Evolutionary conservation across 1,140 invertebrate genomes (phyloP).

Genomic region (Bombus picipes): DNA sequence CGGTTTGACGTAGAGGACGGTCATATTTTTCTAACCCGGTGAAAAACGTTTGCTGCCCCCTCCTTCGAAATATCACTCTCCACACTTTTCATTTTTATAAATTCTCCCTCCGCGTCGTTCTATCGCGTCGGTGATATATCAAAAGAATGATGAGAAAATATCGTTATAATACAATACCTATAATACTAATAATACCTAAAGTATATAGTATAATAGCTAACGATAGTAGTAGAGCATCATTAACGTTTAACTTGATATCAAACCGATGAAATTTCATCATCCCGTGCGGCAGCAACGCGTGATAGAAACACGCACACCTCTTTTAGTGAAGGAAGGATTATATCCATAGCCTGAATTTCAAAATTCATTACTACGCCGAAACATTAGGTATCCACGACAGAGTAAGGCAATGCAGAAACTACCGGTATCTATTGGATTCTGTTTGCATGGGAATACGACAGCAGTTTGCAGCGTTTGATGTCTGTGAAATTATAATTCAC

Average conservation of each 20-base stretch:
- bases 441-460: slow-evolving; percentile 20
- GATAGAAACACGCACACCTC: background rate
- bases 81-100: background rate
- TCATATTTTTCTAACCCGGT: slow-evolving; percentile 3
- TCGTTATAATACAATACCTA: background rate
- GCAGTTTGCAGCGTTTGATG: slow-evolving; percentile 13
- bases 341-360: slow-evolving; percentile 11
- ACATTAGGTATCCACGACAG: slow-evolving; percentile 6
- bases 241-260: background rate
- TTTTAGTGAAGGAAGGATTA: background rate
- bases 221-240: background rate
- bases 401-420: background rate
- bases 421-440: background rate
- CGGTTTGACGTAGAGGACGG: background rate
- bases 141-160: background rate
- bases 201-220: no score
- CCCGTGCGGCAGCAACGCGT: no score
- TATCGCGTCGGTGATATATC: background rate
- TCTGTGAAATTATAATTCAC: slow-evolving; percentile 23
- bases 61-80: no score
- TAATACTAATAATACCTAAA: no score
- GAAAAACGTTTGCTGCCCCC: background rate
- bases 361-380: slow-evolving; percentile 16
- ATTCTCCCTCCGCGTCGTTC: background rate
- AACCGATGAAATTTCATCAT: background rate